Evolutionary conservation across 2,888 invertebrate species (phyloP).

Genomic region (Cyaniris semiargus): DNA sequence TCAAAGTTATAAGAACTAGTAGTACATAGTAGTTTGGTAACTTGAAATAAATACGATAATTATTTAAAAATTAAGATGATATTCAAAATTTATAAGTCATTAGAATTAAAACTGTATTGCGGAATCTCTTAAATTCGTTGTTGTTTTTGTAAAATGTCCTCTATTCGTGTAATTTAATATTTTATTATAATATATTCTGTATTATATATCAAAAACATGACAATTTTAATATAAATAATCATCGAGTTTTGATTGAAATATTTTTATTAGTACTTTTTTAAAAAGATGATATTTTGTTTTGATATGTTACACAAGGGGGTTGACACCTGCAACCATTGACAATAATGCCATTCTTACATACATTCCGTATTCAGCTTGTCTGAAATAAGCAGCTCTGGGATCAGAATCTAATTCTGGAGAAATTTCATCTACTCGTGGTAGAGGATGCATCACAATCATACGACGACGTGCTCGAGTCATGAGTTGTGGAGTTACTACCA

Average conservation of each 20-base stretch:
- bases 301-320: conserved; percentile 58
- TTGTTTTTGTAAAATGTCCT: not conserved
- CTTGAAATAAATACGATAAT: not conserved
- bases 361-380: conserved; percentile 99
- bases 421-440: conserved; percentile 97
- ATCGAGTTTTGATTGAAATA: not conserved
- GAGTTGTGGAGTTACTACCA: conserved; percentile 95
- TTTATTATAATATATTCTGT: not conserved
- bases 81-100: conserved; percentile 6
- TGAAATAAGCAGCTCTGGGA: conserved; percentile 98
- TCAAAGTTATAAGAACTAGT: conserved; percentile 59
- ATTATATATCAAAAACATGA: not conserved
- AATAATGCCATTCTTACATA: conserved; percentile 99
- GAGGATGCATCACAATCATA: conserved; percentile 98
- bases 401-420: conserved; percentile 97
- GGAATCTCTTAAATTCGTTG: conserved; percentile 16
- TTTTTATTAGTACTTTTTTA: not conserved
- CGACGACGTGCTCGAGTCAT: conserved; percentile 96
- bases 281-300: not conserved
- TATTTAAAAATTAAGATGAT: not conserved
- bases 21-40: not conserved
- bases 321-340: conserved; percentile 90
- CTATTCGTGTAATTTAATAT: not conserved
- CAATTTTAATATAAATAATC: conserved; percentile 15
- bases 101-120: not conserved